A percentile compares a stretch with the other conserved stretches of the same genome.
Conservation (phyloP, 2,888 invertebrate genomes). For the Euclidia mi region DNA sequence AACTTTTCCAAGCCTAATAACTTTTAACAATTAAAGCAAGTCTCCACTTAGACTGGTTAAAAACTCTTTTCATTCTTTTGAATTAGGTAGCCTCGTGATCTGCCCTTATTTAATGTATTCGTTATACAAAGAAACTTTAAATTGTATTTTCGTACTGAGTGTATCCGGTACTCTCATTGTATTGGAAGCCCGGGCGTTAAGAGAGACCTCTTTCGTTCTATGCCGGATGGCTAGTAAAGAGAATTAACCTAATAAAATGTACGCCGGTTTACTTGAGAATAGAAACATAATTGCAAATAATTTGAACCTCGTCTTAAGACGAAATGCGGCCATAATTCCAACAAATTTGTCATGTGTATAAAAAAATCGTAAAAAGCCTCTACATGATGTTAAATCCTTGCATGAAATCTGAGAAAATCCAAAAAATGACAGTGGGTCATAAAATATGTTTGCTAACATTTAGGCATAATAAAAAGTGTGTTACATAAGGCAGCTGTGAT, state of each 20-base stretch:
- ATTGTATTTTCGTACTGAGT: conserved; percentile 57
- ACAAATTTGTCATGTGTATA: no score
- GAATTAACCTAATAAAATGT: conserved; percentile 59
- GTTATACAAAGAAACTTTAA: conserved; percentile 53
- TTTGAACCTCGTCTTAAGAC: neutral
- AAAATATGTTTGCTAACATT: conserved; percentile 39
- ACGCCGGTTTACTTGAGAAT: conserved; percentile 38
- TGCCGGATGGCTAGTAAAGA: conserved; percentile 40
- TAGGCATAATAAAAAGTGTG: conserved; percentile 53
- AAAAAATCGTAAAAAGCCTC: no score
- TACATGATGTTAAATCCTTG: no score
- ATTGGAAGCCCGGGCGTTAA: conserved; percentile 45
- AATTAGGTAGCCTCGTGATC: conserved; percentile 37
- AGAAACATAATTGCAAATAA: conserved; percentile 28
- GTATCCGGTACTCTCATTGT: conserved; percentile 55
- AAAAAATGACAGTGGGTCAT: conserved; percentile 30
- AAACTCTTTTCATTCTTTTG: conserved; percentile 16
- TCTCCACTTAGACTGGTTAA: neutral
- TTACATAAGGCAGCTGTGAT: conserved; percentile 55
- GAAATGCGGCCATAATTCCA: neutral
- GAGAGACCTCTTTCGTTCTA: conserved; percentile 49
- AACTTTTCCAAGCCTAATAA: neutral
- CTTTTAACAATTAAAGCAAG: neutral
- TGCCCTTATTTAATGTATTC: conserved; percentile 51
- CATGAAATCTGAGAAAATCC: neutral